Conservation (phyloP, 2,113 vertebrate species). For the Pangasianodon hypophthalmus region DNA sequence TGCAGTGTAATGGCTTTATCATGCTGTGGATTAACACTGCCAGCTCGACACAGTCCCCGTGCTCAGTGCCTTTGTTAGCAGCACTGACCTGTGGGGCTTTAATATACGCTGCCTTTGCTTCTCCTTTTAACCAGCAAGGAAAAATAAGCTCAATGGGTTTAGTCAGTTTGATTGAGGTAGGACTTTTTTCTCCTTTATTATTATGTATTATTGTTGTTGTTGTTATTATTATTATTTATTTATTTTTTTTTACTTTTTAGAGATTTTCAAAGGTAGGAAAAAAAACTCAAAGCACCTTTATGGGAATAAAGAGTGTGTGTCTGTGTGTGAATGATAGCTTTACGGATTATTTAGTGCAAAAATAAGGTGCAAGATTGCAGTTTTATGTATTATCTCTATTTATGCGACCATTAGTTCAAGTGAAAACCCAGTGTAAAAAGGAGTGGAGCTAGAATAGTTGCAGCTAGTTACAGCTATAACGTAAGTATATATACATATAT, state of each 20-base stretch:
- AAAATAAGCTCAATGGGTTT: constrained; percentile 12
- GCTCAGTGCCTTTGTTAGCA: constrained; percentile 49
- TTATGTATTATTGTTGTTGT: not conserved
- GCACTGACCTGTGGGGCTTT: constrained; percentile 34
- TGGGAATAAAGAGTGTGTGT: not conserved
- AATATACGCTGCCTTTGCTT: constrained; percentile 34
- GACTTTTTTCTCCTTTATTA: not conserved
- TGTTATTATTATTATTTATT: not conserved
- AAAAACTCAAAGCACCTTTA: not conserved
- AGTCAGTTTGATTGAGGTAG: constrained; percentile 5
- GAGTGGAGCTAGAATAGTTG: not conserved
- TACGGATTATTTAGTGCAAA: not conserved
- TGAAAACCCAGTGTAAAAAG: not conserved
- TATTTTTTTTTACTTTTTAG: not conserved
- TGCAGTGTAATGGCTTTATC: constrained; percentile 63
- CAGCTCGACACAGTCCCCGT: constrained; percentile 49
- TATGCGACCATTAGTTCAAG: not conserved
- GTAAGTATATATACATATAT: too few species aligned
- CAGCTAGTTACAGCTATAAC: too few species aligned
- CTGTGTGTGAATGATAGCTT: not conserved
- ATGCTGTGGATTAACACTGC: constrained; percentile 61
- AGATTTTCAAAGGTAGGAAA: not conserved
- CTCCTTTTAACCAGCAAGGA: constrained; percentile 25
- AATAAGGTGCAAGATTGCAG: not conserved
- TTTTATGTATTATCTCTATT: not conserved